These are phyloP conservation scores for Tolypeutes matacus DNA, from an alignment of 2,797 vertebrate species.

Conservation along the genomic window DNA sequence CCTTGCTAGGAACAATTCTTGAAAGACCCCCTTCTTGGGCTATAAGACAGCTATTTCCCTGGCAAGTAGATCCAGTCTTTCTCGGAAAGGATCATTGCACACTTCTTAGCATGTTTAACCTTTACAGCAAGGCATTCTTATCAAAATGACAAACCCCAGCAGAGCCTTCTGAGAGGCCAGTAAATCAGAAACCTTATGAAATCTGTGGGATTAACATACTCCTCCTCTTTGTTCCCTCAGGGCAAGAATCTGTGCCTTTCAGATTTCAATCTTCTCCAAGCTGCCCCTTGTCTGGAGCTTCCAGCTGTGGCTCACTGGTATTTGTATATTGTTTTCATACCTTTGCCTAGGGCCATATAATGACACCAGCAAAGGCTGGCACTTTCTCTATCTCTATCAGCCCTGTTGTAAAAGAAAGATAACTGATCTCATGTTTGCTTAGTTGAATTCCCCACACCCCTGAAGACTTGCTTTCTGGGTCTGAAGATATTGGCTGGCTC, in stretches of 20 bases:
- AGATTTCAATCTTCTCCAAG: conserved; percentile 71
- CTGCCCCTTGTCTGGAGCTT: conserved; percentile 60
- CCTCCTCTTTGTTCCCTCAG: conserved; percentile 54
- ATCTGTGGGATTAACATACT: conserved; percentile 70
- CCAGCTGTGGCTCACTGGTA: conserved; percentile 55
- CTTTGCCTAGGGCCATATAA: conserved; percentile 18
- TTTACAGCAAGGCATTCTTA: conserved; percentile 75
- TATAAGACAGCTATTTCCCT: conserved; percentile 58
- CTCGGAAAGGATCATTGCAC: conserved; percentile 81
- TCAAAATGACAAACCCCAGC: conserved; percentile 81
- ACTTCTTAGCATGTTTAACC: conserved; percentile 85
- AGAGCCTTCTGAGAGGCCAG: conserved; percentile 76
- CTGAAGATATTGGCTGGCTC: conserved; percentile 21
- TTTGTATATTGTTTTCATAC: conserved; percentile 77
- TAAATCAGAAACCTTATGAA: conserved; percentile 81
- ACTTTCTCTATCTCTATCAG: conserved; percentile 71
- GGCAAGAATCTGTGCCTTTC: conserved; percentile 56
- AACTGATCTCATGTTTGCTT: conserved; percentile 74
- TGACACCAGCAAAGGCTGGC: conserved; percentile 49
- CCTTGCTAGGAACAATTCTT: background rate
- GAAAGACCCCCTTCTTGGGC: conserved; percentile 47
- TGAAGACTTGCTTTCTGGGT: conserved; percentile 52
- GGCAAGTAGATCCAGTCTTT: conserved; percentile 71
- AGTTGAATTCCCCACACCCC: conserved; percentile 57
- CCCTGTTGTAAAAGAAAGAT: conserved; percentile 58